Percentiles rank a stretch among this genome's conserved stretches.
phyloP scores from a whole-genome alignment of 2,113 vertebrate genomes.

The Steatornis caripensis region DNA sequence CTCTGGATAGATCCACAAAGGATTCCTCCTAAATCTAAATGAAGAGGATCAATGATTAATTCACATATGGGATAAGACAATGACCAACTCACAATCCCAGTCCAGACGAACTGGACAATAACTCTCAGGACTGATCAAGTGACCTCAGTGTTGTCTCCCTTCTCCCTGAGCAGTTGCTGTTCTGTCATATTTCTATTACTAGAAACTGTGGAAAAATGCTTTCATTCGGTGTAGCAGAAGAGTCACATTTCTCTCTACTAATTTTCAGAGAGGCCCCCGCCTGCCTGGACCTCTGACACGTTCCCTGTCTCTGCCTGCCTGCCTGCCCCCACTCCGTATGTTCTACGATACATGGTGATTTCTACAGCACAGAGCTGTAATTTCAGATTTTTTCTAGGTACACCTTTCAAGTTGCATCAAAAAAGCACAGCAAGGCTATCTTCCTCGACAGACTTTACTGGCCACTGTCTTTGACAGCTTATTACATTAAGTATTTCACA shows the following conservation, averaged over 20 bases:
- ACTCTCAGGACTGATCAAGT: not conserved
- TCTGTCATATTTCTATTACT: not conserved
- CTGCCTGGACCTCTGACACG: rapidly evolving
- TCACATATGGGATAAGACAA: not conserved
- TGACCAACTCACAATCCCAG: not conserved
- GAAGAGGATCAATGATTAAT: not conserved
- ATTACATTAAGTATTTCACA: not conserved
- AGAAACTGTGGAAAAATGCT: not conserved
- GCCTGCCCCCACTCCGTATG: not conserved
- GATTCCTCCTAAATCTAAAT: not conserved
- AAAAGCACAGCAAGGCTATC: not conserved
- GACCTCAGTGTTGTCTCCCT: not conserved
- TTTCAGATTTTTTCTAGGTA: not conserved
- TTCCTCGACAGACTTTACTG: not conserved
- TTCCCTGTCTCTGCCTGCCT: not conserved
- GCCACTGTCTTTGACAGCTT: not conserved
- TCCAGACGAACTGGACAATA: not conserved
- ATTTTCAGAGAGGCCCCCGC: not conserved
- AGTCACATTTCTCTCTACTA: not conserved
- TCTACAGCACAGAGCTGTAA: not conserved
- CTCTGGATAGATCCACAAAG: not conserved
- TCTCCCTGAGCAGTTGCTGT: not conserved
- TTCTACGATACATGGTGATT: not conserved
- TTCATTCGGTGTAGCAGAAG: not conserved
- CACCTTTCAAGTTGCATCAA: not conserved